Conservation (phyloP, 2,113 vertebrate genomes). For the Micronisus gabar region DNA sequence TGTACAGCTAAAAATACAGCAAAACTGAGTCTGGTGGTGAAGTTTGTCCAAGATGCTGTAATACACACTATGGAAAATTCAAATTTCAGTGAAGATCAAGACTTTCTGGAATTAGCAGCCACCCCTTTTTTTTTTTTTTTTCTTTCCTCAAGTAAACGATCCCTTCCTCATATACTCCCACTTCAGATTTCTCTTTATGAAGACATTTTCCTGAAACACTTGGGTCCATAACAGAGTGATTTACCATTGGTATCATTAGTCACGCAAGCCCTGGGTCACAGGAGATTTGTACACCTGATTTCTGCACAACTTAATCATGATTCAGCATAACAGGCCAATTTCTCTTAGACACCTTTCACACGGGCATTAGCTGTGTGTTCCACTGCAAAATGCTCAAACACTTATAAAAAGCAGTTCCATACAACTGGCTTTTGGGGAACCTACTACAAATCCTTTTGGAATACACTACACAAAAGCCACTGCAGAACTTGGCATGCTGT, state of each 20-base stretch:
- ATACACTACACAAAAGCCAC: background rate
- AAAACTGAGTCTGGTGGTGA: background rate
- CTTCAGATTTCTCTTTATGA: background rate
- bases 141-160: background rate
- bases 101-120: background rate
- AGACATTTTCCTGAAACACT: background rate
- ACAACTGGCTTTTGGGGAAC: background rate
- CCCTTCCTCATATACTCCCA: background rate
- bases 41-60: background rate
- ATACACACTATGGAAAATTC: background rate
- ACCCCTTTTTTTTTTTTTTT: background rate
- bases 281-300: background rate
- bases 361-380: accelerated
- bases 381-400: background rate
- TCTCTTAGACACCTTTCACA: background rate
- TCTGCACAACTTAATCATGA: background rate
- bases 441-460: background rate
- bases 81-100: background rate
- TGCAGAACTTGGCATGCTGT: background rate
- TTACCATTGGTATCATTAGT: background rate
- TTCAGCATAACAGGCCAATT: background rate
- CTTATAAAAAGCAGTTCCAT: background rate
- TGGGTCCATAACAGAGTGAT: background rate
- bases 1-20: background rate
- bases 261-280: background rate